Conservation (phyloP, 2,888 invertebrate genomes). For the Rapana venosa region DNA sequence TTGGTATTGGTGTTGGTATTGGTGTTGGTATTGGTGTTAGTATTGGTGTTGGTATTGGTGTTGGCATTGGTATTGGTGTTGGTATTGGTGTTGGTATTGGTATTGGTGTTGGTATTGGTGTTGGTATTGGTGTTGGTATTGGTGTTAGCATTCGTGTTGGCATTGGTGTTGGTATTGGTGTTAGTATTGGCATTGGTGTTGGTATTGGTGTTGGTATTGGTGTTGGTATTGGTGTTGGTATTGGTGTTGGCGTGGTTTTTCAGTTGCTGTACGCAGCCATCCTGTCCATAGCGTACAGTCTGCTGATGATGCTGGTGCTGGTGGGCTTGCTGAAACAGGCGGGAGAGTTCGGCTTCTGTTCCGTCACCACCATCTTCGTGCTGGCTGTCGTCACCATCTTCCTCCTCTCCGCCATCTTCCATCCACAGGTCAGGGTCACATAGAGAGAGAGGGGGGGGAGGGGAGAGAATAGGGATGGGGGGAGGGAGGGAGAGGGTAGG, state of each 20-base stretch:
- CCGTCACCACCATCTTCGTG: slow-evolving; percentile 98
- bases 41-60: too few species aligned
- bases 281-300: slow-evolving; percentile 93
- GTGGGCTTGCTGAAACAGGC: slow-evolving; percentile 98
- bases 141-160: too few species aligned
- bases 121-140: too few species aligned
- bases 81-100: too few species aligned
- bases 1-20: too few species aligned
- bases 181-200: not conserved
- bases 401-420: slow-evolving; percentile 95
- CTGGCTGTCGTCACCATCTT: slow-evolving; percentile 93
- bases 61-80: too few species aligned
- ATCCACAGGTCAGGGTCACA: slow-evolving; percentile 87
- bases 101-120: too few species aligned
- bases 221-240: too few species aligned
- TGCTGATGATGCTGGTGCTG: slow-evolving; percentile 99
- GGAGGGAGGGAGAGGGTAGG: too few species aligned
- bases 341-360: slow-evolving; percentile 93
- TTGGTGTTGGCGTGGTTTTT: slow-evolving; percentile 11
- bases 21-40: too few species aligned
- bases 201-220: not conserved
- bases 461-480: not conserved
- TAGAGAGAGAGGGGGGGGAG: not conserved
- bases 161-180: too few species aligned
- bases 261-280: slow-evolving; percentile 95